These are phyloP conservation scores for Marcusenius ussheri DNA, from an alignment of 2,113 vertebrate species.

Conservation along the genomic window DNA sequence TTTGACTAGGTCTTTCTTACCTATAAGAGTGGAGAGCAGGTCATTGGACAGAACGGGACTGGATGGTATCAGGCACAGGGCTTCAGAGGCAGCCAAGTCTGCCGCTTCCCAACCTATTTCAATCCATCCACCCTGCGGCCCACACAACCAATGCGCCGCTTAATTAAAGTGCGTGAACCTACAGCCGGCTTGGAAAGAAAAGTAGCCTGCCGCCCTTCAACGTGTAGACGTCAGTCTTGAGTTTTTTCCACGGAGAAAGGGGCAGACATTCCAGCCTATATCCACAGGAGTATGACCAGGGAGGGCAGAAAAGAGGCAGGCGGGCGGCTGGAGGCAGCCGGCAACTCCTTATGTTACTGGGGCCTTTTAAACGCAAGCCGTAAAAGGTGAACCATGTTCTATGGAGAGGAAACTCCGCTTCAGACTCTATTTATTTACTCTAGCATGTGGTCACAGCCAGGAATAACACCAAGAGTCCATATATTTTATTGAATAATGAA, in stretches of 20 bases:
- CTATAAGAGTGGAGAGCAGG: neutral
- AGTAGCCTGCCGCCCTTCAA: neutral
- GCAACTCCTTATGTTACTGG: neutral
- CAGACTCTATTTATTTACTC: constrained; percentile 14
- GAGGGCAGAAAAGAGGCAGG: neutral
- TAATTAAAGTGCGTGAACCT: neutral
- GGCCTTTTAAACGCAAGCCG: neutral
- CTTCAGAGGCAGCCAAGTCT: neutral
- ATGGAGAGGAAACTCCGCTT: neutral
- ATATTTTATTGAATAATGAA: constrained; percentile 24
- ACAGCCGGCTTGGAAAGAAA: neutral
- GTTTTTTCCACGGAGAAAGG: neutral
- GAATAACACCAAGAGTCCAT: constrained; percentile 1
- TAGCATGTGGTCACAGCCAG: constrained; percentile 3
- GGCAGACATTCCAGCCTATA: neutral
- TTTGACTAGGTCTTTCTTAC: neutral
- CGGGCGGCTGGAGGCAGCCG: neutral
- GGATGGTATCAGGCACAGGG: neutral
- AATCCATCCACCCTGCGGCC: neutral
- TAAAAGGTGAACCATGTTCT: neutral
- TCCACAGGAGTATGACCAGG: neutral
- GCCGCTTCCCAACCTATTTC: neutral
- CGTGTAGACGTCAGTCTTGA: neutral
- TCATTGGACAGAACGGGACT: neutral
- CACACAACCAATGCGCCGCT: neutral